phyloP scores from a whole-genome alignment of 2,888 invertebrate genomes.

The Drosophila lacicola region DNA sequence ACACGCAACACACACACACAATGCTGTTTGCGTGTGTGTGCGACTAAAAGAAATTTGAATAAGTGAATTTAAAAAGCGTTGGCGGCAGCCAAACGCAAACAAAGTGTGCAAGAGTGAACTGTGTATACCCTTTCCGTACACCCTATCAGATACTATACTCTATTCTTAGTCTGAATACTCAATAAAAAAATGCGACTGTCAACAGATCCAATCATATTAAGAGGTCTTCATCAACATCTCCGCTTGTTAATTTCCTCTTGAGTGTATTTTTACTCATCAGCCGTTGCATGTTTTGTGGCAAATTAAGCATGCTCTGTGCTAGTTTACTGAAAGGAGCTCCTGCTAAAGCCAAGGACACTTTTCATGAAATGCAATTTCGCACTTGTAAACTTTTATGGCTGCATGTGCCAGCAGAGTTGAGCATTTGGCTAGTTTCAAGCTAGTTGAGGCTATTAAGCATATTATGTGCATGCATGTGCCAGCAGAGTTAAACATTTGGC shows the following conservation, averaged over 20 bases:
- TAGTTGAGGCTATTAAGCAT: no score
- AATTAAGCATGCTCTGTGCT: background rate
- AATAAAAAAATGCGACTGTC: no score
- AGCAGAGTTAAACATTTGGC: slow-evolving; percentile 20
- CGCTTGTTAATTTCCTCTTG: no score
- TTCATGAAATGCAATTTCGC: slow-evolving; percentile 79
- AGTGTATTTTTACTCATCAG: no score
- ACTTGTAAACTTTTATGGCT: slow-evolving; percentile 79
- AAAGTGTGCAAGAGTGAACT: background rate
- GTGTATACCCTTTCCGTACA: background rate
- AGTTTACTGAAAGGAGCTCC: slow-evolving; percentile 33
- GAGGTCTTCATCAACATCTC: no score
- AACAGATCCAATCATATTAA: no score
- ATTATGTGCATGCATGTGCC: slow-evolving; percentile 63
- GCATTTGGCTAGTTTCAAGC: slow-evolving; percentile 30
- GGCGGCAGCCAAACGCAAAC: slow-evolving; percentile 40
- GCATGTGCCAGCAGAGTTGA: slow-evolving; percentile 42
- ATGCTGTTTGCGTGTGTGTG: slow-evolving; percentile 27
- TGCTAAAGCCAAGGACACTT: slow-evolving; percentile 75
- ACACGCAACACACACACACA: slow-evolving; percentile 18
- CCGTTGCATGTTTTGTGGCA: background rate
- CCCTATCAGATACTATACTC: no score
- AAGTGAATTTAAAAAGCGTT: slow-evolving; percentile 78
- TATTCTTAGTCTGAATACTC: no score
- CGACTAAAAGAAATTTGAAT: slow-evolving; percentile 75